Evolutionary conservation across 2,797 vertebrate genomes (phyloP).

Genomic region (Leptodactylus fallax): DNA sequence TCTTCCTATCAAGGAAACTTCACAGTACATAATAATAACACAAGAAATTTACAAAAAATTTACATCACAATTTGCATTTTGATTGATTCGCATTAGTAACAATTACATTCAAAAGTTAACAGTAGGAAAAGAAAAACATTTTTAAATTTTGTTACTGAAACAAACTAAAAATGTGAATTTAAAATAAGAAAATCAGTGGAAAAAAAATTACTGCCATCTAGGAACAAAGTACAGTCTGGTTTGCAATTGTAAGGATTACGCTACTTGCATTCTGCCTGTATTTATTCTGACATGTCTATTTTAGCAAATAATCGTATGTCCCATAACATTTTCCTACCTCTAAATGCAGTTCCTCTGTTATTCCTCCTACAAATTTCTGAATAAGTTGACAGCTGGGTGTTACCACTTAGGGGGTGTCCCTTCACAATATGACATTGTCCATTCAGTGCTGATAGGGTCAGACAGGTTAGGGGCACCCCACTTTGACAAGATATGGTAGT

Average conservation of each 20-base stretch:
- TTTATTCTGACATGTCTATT: too few species aligned
- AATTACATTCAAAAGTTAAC: neutral
- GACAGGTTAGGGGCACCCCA: too few species aligned
- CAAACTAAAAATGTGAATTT: neutral
- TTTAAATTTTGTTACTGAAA: neutral
- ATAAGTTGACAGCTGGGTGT: too few species aligned
- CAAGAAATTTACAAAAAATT: neutral
- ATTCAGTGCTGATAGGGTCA: too few species aligned
- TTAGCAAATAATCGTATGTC: too few species aligned
- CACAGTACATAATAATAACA: neutral
- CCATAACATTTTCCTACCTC: too few species aligned
- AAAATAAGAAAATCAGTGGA: neutral
- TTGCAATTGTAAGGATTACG: neutral
- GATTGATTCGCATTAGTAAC: conserved; percentile 13
- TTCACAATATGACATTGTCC: too few species aligned
- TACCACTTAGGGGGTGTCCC: too few species aligned
- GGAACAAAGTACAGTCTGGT: neutral
- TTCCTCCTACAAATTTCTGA: too few species aligned
- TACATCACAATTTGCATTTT: neutral
- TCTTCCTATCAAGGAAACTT: neutral
- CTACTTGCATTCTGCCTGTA: too few species aligned
- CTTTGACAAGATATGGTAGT: too few species aligned
- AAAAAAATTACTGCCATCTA: neutral
- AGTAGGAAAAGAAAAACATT: neutral
- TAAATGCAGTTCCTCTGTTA: too few species aligned